Evolutionary conservation across 2,113 vertebrate genomes (phyloP).

Genomic region (Gobio gobio): DNA sequence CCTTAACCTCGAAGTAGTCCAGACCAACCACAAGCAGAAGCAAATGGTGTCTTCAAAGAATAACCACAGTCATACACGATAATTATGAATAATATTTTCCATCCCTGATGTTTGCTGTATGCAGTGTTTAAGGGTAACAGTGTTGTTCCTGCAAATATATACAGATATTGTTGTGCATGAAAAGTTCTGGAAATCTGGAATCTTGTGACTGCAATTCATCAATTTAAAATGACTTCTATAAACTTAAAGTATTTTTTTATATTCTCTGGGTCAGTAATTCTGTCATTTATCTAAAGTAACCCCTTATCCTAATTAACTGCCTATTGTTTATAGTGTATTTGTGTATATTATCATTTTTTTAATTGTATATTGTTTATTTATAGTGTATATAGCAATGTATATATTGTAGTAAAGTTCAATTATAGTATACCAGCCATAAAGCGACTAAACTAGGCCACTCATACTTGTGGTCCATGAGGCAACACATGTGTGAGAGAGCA

Average conservation of each 20-base stretch:
- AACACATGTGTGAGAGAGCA: background rate
- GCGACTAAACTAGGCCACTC: conserved; percentile 49
- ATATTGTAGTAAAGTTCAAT: background rate
- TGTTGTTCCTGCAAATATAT: background rate
- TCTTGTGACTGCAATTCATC: background rate
- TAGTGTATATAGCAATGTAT: background rate
- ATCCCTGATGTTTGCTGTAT: background rate
- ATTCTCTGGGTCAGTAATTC: background rate
- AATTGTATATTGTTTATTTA: background rate
- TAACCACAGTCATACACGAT: background rate
- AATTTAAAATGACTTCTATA: background rate
- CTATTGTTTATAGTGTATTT: conserved; percentile 61
- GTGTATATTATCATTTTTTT: background rate
- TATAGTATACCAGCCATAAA: background rate
- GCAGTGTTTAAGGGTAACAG: background rate
- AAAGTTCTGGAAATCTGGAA: background rate
- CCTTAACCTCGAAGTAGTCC: background rate
- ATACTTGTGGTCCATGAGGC: conserved; percentile 4
- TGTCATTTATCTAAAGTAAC: background rate
- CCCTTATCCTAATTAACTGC: background rate
- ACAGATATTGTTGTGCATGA: conserved; percentile 49
- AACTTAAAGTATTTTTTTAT: background rate
- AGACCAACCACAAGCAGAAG: conserved; percentile 20
- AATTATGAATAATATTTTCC: background rate
- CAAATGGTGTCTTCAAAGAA: conserved; percentile 21